Percentiles rank a stretch among this genome's conserved stretches.
phyloP scores from a whole-genome alignment of 2,888 invertebrate genomes.

The Ferrisia virgata region DNA sequence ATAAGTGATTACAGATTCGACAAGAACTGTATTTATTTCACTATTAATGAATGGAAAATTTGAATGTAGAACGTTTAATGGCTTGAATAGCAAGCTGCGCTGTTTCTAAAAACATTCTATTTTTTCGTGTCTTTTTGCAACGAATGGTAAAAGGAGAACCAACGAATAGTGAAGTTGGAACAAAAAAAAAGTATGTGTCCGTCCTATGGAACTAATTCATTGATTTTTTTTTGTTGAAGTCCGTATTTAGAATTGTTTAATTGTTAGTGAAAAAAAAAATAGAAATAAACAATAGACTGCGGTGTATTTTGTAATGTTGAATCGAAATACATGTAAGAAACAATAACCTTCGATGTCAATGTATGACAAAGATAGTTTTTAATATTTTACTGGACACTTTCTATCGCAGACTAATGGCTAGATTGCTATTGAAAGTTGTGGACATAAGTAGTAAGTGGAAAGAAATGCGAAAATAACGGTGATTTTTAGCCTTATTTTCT shows the following conservation, averaged over 20 bases:
- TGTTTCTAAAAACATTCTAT: background rate
- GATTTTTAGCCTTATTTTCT: too few species aligned
- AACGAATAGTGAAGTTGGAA: background rate
- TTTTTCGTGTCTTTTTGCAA: background rate
- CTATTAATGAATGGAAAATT: background rate
- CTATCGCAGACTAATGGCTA: background rate
- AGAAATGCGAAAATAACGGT: background rate
- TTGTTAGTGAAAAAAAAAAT: background rate
- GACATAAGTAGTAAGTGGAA: too few species aligned
- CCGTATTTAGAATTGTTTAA: background rate
- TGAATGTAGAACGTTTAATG: background rate
- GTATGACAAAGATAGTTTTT: conserved; percentile 2
- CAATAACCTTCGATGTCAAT: background rate
- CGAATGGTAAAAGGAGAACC: background rate
- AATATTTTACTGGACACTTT: background rate
- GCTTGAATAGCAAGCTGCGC: too few species aligned
- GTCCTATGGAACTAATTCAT: background rate
- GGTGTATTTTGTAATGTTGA: background rate
- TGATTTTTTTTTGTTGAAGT: background rate
- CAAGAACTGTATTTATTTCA: background rate
- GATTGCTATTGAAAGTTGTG: background rate
- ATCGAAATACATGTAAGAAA: background rate
- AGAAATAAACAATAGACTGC: background rate
- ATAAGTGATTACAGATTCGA: background rate
- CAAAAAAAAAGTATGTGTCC: background rate